Conservation (phyloP, 2,797 vertebrate species). For the Karalla daura region DNA sequence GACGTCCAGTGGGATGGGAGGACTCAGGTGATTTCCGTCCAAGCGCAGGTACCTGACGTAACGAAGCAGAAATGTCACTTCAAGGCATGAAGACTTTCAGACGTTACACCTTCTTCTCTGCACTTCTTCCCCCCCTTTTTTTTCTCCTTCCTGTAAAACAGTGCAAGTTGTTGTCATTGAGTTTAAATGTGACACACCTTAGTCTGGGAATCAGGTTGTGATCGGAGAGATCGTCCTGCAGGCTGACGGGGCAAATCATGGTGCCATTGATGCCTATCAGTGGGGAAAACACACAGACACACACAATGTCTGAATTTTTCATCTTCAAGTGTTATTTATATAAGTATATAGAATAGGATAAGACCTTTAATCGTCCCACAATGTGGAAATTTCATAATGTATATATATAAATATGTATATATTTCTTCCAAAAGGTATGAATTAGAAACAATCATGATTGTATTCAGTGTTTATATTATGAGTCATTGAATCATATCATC, state of each 20-base stretch:
- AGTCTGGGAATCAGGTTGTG: slow-evolving; percentile 83
- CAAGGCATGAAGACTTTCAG: not conserved
- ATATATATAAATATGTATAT: too few relatives aligned
- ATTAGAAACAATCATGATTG: too few relatives aligned
- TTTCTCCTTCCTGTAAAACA: slow-evolving; percentile 15
- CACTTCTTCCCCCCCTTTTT: too few relatives aligned
- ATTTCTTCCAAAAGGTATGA: too few relatives aligned
- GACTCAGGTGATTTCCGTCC: slow-evolving; percentile 93
- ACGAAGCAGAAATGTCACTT: not conserved
- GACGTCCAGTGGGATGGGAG: slow-evolving; percentile 92
- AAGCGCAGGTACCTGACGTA: slow-evolving; percentile 89
- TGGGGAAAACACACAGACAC: slow-evolving; percentile 37
- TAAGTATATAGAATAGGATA: not conserved
- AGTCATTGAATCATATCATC: too few relatives aligned
- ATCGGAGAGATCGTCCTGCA: slow-evolving; percentile 74
- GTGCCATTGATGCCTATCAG: slow-evolving; percentile 96
- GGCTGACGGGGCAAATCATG: slow-evolving; percentile 87
- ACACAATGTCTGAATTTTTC: not conserved
- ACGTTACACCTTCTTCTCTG: not conserved
- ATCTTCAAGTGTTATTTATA: not conserved
- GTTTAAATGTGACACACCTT: slow-evolving; percentile 70
- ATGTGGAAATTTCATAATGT: too few relatives aligned
- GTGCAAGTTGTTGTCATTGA: not conserved
- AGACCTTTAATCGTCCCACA: too few relatives aligned
- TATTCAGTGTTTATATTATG: too few relatives aligned